A percentile compares a stretch with the other conserved stretches of the same genome.
phyloP scores from a whole-genome alignment of 2,888 invertebrate species.

The Cheilosia impressa region DNA sequence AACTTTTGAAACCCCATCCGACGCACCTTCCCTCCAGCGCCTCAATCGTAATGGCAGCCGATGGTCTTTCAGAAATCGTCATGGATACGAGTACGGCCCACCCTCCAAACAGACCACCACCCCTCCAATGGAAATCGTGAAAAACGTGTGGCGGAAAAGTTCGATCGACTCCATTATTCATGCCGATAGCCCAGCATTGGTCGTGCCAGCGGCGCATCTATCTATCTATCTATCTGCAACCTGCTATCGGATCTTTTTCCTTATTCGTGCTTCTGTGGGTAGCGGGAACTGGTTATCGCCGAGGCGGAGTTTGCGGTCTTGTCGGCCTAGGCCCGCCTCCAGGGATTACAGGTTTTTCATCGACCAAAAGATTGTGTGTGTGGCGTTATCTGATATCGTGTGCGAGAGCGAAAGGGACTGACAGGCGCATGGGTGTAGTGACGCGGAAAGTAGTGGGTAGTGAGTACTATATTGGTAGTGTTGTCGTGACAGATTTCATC shows the following conservation, averaged over 20 bases:
- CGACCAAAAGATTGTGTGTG: slow-evolving; percentile 1
- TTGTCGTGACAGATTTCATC: background rate
- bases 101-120: slow-evolving; percentile 11
- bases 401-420: slow-evolving; percentile 3
- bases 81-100: slow-evolving; percentile 35
- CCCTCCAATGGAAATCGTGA: slow-evolving; percentile 43
- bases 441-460: background rate
- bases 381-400: slow-evolving; percentile 30
- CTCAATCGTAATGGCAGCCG: slow-evolving; percentile 56
- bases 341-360: slow-evolving; percentile 37
- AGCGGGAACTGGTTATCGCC: slow-evolving; percentile 13
- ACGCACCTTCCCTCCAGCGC: slow-evolving; percentile 33
- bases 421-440: slow-evolving; percentile 13
- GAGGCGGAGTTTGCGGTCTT: slow-evolving; percentile 51
- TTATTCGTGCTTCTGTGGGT: slow-evolving; percentile 33
- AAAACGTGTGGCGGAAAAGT: slow-evolving; percentile 34
- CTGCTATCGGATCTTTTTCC: slow-evolving; percentile 64
- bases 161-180: slow-evolving; percentile 74
- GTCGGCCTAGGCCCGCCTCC: slow-evolving; percentile 18
- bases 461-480: slow-evolving; percentile 3
- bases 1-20: slow-evolving; percentile 8
- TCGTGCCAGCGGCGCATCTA: slow-evolving; percentile 2
- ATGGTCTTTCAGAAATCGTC: slow-evolving; percentile 14
- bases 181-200: slow-evolving; percentile 50
- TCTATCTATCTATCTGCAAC: slow-evolving; percentile 66